Base-by-base conservation (phyloP, 1,140 invertebrate genomes). In the Lucilia cuprina region DNA sequence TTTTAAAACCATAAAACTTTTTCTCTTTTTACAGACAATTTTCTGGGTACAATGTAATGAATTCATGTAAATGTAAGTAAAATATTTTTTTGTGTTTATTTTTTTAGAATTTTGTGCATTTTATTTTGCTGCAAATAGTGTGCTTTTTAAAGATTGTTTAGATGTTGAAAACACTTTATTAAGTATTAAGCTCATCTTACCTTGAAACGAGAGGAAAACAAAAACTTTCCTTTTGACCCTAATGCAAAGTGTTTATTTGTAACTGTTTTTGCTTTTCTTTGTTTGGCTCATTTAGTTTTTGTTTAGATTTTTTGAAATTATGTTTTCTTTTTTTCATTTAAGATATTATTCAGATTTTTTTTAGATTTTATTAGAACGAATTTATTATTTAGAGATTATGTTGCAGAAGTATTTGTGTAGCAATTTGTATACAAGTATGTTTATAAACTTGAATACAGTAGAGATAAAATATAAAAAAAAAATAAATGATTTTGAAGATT, bases 381-480 rank as follows among this genome's bases (percentile, higher is more conserved):
- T 21, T 21, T n/a, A 70, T 19, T 70, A 25, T 70, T 70, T 25
- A 70, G 12, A 70, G 65, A 70, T 70, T 70, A 70, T 70, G 65
- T 70, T 70, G 65, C 65, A 70, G 65, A 21, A 70, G 65, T 70
- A 70, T 70, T 70, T 70, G 19, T 70, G 65, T 70, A 70, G n/a
- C 65, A 70, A 70, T 70, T 70, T 70, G 65, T 70, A 70, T 70
- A 70, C 65, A 70, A 70, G 65, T 21, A 21, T 70, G 65, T 70
- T 70, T 70, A 21, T 10, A 70, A 70, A 70, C 65, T 70, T 70
- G 25, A 70, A 70, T 70, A 70, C 19, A 70, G 10, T 21, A 21
- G 1, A 14, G 17, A 55, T 1, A 55, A 55, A 55, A 17, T 5
- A 41, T 3, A 41, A 41, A 41, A 41, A 41, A 41, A 3, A 41